Conservation (phyloP, 2,888 invertebrate species). For the Aelia acuminata region DNA sequence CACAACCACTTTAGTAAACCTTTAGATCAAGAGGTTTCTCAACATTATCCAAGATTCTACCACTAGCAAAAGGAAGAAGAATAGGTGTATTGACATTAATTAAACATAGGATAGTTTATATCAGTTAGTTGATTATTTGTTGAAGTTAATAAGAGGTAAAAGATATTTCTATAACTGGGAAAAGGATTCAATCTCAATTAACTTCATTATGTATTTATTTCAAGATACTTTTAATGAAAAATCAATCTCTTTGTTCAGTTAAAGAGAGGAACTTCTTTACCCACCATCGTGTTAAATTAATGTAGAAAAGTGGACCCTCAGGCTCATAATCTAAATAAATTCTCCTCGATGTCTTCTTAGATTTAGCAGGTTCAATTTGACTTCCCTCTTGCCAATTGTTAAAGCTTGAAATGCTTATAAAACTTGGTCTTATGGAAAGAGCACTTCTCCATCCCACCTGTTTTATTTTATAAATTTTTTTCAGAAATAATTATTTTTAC, state of each 20-base stretch:
- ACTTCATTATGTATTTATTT: background rate
- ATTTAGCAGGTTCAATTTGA: conserved; percentile 78
- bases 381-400: conserved; percentile 85
- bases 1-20: background rate
- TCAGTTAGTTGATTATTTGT: background rate
- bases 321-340: conserved; percentile 76
- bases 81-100: background rate
- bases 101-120: background rate
- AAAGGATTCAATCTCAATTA: background rate
- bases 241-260: background rate
- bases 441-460: conserved; percentile 75
- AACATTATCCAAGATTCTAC: background rate
- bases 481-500: background rate
- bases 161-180: background rate
- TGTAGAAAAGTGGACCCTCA: conserved; percentile 75
- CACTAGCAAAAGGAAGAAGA: background rate
- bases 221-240: background rate
- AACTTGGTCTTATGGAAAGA: conserved; percentile 72
- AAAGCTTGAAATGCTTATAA: conserved; percentile 79
- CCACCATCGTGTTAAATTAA: conserved; percentile 77
- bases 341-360: conserved; percentile 69
- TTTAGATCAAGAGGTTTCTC: background rate
- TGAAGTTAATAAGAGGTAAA: background rate
- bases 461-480: background rate
- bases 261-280: conserved; percentile 68